Evolutionary conservation across 2,797 vertebrate genomes (phyloP).

Genomic region (Hoplostethus mediterraneus): DNA sequence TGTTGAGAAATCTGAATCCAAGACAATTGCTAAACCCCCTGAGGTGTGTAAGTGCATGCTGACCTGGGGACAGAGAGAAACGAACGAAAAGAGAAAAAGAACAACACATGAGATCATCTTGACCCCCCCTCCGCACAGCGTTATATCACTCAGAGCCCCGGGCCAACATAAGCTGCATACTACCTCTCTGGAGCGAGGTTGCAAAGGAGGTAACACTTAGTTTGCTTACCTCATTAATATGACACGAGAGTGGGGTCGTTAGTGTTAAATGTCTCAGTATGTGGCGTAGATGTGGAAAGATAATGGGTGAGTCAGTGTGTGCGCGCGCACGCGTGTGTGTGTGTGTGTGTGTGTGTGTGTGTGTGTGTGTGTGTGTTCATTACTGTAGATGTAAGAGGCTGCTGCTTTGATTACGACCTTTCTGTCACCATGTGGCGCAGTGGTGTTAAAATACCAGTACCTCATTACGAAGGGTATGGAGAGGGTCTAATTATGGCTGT

Average conservation of each 20-base stretch:
- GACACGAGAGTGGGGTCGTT: conserved; percentile 24
- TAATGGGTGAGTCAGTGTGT: neutral
- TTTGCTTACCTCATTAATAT: conserved; percentile 51
- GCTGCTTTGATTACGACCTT: conserved; percentile 2
- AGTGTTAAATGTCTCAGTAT: conserved; percentile 40
- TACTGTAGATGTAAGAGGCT: neutral
- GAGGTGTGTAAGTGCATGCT: conserved; percentile 24
- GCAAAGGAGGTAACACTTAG: conserved; percentile 38
- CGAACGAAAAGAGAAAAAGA: conserved; percentile 17
- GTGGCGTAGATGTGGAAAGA: conserved; percentile 16
- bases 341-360: neutral
- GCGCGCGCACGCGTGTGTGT: neutral
- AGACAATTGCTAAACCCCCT: conserved; percentile 35
- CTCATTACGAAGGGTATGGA: conserved; percentile 5
- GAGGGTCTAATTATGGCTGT: conserved; percentile 29
- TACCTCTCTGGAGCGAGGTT: conserved; percentile 23
- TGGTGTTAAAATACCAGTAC: conserved; percentile 23
- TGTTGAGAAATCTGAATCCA: conserved; percentile 36
- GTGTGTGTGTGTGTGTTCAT: neutral
- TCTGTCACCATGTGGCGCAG: conserved; percentile 13
- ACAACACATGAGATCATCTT: conserved; percentile 70
- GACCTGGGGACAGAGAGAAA: conserved; percentile 36
- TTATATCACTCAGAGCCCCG: conserved; percentile 54
- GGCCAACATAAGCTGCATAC: conserved; percentile 1
- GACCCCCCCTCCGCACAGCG: conserved; percentile 44